Conservation (phyloP, 2,888 invertebrate species). For the Brachyptera putata region DNA sequence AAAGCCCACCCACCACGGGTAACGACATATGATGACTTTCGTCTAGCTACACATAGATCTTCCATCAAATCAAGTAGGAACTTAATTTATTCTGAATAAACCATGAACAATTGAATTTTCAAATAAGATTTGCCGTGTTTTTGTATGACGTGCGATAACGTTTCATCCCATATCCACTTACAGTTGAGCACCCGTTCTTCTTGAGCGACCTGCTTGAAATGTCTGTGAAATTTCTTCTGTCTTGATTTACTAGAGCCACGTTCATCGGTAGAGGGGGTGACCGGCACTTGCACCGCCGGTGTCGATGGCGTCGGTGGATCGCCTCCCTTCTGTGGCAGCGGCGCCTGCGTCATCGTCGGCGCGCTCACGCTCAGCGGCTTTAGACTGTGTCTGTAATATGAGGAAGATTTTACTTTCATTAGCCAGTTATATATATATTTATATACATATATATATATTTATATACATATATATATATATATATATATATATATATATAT, state of each 20-base stretch:
- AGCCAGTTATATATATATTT: neutral
- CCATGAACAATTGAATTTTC: too few relatives aligned
- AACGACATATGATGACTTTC: too few relatives aligned
- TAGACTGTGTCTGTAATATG: neutral
- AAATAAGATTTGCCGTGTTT: too few relatives aligned
- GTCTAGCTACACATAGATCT: too few relatives aligned
- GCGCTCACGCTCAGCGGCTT: slow-evolving; percentile 42
- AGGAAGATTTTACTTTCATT: neutral
- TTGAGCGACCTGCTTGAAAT: slow-evolving; percentile 73
- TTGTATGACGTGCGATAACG: too few relatives aligned
- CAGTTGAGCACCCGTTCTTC: slow-evolving; percentile 84
- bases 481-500: too few relatives aligned
- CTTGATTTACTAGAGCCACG: slow-evolving; percentile 65
- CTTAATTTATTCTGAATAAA: too few relatives aligned
- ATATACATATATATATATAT: too few relatives aligned
- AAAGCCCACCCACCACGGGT: too few relatives aligned
- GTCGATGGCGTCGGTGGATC: slow-evolving; percentile 39
- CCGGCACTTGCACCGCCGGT: slow-evolving; percentile 41
- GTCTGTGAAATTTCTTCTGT: slow-evolving; percentile 85
- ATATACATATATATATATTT: too few relatives aligned
- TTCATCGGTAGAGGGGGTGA: slow-evolving; percentile 42
- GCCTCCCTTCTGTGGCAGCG: slow-evolving; percentile 44
- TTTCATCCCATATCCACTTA: too few relatives aligned
- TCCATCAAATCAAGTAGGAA: too few relatives aligned
- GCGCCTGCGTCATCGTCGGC: slow-evolving; percentile 43